phyloP scores from a whole-genome alignment of 2,888 invertebrate genomes.

The Slavum lentiscoides region DNA sequence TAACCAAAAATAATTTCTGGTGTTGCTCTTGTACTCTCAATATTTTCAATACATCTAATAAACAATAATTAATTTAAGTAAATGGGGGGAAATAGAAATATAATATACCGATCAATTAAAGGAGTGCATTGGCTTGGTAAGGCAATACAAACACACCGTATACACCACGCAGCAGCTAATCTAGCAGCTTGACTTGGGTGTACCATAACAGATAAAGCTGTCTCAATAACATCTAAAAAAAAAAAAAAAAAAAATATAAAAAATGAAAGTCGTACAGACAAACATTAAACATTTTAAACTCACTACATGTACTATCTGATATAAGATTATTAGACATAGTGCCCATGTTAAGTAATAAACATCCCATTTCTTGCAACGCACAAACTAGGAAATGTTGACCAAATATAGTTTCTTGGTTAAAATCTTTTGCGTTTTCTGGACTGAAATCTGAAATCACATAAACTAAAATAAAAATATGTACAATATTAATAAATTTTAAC shows the following conservation, averaged over 20 bases:
- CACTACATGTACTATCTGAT: conserved; percentile 81
- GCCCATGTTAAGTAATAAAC: conserved; percentile 86
- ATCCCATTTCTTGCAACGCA: conserved; percentile 90
- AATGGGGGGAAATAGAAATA: conserved; percentile 6
- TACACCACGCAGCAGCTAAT: conserved; percentile 91
- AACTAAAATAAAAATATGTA: neutral
- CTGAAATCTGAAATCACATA: conserved; percentile 70
- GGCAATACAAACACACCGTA: conserved; percentile 88
- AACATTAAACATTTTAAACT: conserved; percentile 56
- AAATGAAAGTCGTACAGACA: conserved; percentile 9
- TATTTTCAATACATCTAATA: conserved; percentile 74
- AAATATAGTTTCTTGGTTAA: conserved; percentile 85
- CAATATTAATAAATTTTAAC: conserved; percentile 6
- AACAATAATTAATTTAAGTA: conserved; percentile 10
- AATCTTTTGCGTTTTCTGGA: conserved; percentile 89
- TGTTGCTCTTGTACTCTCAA: conserved; percentile 86
- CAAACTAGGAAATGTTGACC: conserved; percentile 91
- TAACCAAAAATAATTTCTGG: conserved; percentile 88
- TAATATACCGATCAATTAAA: conserved; percentile 72
- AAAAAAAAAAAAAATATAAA: conserved; percentile 50
- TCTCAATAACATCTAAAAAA: conserved; percentile 70
- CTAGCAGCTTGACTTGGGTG: conserved; percentile 94
- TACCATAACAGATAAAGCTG: conserved; percentile 80
- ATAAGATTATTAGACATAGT: conserved; percentile 91
- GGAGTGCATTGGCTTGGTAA: conserved; percentile 94